These are phyloP conservation scores for Leiothrix lutea DNA, from an alignment of 2,113 vertebrate genomes.

Conservation along the genomic window DNA sequence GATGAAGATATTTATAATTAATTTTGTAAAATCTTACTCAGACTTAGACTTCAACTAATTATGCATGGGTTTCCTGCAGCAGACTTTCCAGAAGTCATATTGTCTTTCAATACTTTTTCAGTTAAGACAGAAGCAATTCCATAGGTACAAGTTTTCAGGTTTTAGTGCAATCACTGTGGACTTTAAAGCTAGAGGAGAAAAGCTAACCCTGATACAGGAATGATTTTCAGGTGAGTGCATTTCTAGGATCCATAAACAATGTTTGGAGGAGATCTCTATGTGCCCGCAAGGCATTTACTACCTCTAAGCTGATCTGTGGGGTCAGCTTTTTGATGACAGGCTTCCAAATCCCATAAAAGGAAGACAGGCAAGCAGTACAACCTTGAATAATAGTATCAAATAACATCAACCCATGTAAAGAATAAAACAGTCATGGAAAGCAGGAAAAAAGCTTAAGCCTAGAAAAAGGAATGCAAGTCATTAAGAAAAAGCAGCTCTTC, in stretches of 20 bases:
- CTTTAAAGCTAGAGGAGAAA: neutral
- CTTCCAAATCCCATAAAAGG: neutral
- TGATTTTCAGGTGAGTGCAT: neutral
- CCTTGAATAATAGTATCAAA: neutral
- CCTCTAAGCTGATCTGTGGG: neutral
- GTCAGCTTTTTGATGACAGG: neutral
- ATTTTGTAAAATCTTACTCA: neutral
- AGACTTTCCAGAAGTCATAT: neutral
- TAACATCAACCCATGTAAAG: neutral
- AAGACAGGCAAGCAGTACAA: neutral
- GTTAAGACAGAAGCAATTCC: neutral
- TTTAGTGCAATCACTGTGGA: neutral
- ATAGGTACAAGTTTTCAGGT: neutral
- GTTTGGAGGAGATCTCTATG: neutral
- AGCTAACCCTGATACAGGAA: neutral
- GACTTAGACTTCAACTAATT: neutral
- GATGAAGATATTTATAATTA: neutral
- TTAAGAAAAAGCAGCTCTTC: neutral
- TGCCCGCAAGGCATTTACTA: neutral
- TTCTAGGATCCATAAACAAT: neutral
- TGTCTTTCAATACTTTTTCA: neutral
- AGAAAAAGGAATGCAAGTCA: neutral
- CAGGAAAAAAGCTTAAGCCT: neutral
- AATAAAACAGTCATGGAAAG: neutral
- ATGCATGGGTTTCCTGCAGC: neutral